Evolutionary conservation across 2,888 invertebrate genomes (phyloP).

Genomic region (Caradrina clavipalpis): DNA sequence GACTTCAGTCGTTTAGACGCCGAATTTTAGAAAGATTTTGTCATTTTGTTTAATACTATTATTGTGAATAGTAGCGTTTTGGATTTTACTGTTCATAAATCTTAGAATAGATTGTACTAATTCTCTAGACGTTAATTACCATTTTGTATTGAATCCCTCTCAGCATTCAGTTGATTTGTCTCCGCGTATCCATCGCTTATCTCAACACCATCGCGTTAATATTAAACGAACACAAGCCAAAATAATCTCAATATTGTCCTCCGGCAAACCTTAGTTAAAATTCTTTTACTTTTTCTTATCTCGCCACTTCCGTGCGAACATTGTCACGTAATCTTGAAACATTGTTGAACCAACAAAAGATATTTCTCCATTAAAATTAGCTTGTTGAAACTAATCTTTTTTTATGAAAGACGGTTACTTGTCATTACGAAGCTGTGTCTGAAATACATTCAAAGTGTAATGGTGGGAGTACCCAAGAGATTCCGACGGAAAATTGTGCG

Average conservation of each 20-base stretch:
- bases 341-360: slow-evolving; percentile 59
- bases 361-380: slow-evolving; percentile 64
- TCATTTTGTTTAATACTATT: neutral
- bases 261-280: slow-evolving; percentile 16
- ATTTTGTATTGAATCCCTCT: neutral
- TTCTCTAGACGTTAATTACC: neutral
- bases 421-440: slow-evolving; percentile 64
- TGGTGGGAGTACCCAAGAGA: slow-evolving; percentile 67
- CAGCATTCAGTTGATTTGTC: neutral
- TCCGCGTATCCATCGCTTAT: slow-evolving; percentile 11
- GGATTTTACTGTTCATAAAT: neutral
- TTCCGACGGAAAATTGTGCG: slow-evolving; percentile 54
- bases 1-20: no score
- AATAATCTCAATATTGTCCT: slow-evolving; percentile 43
- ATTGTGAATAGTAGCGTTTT: neutral
- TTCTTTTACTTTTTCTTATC: slow-evolving; percentile 49
- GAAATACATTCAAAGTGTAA: slow-evolving; percentile 74
- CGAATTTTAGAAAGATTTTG: neutral
- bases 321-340: slow-evolving; percentile 52
- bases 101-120: neutral
- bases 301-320: slow-evolving; percentile 33
- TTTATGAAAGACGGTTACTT: slow-evolving; percentile 66
- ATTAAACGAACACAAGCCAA: slow-evolving; percentile 33
- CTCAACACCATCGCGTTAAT: slow-evolving; percentile 11
- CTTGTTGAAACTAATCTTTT: slow-evolving; percentile 66